A percentile compares a stretch with the other conserved stretches of the same genome.
Evolutionary conservation across 2,113 vertebrate species (phyloP).

Genomic region (Arenaria interpres): DNA sequence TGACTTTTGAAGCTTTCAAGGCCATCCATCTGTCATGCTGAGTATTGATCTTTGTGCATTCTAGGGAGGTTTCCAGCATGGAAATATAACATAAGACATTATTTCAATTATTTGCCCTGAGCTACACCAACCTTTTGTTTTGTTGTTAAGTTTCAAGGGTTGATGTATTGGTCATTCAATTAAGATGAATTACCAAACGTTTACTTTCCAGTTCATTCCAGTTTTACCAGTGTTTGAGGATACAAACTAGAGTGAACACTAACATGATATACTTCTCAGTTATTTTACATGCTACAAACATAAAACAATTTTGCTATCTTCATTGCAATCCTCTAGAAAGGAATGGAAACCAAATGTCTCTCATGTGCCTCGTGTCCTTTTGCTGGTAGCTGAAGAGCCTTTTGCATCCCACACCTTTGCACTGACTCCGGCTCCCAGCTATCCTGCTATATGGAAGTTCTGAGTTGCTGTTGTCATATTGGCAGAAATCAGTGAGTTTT

Average conservation of each 20-base stretch:
- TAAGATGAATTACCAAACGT: conserved; percentile 5
- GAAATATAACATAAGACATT: neutral
- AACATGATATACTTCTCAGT: neutral
- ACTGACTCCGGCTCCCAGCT: neutral
- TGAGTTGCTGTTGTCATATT: neutral
- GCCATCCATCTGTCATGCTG: neutral
- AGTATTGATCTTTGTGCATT: conserved; percentile 6
- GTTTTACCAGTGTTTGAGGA: neutral
- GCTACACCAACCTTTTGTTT: neutral
- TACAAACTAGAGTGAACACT: neutral
- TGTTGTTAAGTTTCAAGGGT: conserved; percentile 4
- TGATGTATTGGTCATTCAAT: conserved; percentile 29
- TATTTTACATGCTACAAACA: neutral
- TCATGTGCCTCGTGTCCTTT: neutral
- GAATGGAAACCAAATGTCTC: neutral
- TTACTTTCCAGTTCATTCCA: neutral
- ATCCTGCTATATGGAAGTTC: neutral
- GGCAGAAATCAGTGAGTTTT: neutral
- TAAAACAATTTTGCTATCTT: neutral
- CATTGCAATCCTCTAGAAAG: neutral
- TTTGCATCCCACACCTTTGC: neutral
- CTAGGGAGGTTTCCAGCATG: neutral
- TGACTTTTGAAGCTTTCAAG: conserved; percentile 34
- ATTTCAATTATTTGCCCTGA: conserved; percentile 34
- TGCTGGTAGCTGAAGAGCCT: neutral